Evolutionary conservation across 1,140 invertebrate species (phyloP).

Genomic region (Brachionus calyciflorus): DNA sequence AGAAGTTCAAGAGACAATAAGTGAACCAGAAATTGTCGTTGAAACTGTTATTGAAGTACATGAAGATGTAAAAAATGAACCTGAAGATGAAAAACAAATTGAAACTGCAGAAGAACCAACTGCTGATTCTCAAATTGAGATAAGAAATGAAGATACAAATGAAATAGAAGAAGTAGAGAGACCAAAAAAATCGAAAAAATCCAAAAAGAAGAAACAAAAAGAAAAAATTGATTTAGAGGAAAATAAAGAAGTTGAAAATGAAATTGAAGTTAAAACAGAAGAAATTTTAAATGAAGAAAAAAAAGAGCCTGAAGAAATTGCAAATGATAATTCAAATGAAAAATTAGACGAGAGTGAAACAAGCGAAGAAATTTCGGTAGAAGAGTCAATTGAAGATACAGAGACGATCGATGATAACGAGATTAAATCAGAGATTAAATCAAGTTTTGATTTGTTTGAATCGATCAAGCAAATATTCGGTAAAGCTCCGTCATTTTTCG

Average conservation of each 20-base stretch:
- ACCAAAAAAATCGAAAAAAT: neutral
- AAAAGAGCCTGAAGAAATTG: neutral
- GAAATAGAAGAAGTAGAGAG: neutral
- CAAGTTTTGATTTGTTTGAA: slow-evolving; percentile 36
- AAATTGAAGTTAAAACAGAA: neutral
- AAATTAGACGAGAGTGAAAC: neutral
- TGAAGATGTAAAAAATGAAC: neutral
- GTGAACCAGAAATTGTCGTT: neutral
- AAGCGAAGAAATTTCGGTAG: neutral
- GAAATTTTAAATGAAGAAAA: neutral
- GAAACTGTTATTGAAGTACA: neutral
- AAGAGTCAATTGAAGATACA: neutral
- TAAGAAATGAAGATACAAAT: neutral
- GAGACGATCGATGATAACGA: neutral
- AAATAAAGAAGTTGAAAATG: neutral
- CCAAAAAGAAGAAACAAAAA: neutral
- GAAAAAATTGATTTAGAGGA: neutral
- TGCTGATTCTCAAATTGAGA: too few relatives aligned
- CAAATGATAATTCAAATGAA: neutral
- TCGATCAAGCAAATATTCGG: slow-evolving; percentile 25
- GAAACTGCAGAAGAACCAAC: neutral
- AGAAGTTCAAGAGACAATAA: neutral
- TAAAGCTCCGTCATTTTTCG: slow-evolving; percentile 34
- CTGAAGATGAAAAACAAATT: neutral
- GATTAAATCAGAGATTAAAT: slow-evolving; percentile 23